Evolutionary conservation across 2,797 vertebrate species (phyloP), one percentile per base, ranked within the genome.

Genomic region (Alosa sapidissima): DNA sequence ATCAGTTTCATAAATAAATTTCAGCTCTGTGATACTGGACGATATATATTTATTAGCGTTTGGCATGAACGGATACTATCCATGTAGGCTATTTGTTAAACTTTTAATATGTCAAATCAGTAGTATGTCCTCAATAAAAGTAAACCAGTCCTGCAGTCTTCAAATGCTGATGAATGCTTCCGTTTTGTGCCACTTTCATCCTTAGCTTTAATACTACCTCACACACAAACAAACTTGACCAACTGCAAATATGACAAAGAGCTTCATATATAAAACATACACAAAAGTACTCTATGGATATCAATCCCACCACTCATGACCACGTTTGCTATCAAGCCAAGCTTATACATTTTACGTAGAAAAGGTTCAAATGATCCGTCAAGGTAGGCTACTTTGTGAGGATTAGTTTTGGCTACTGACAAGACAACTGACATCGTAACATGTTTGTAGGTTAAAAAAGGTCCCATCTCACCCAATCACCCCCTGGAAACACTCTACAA

Each of bases 1-100:
- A 19, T 75, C 36, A 13, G 24, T 19, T 72, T 72, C 36, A 78
- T 78, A 78, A 78, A 78, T 78, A 78, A 45, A 78, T 9, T 47
- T 78, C 72, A 45, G 41, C 36, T 78, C 72, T 78, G 68, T 41
- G 72, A 78, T n/a, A 78, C 72, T 45, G 72, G 33, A 45, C 24
- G 5, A 78, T 78, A 21, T 72, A 72, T 78, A 78, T 78, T 78
- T 78, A 78, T 78, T 78, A 19, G 72, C 36, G 41, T 45, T 78
- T 47, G 16, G 72, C 72, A 47, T 45, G 41, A 47, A 47, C 16
- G 19, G 72, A 78, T 47, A 16, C 72, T 47, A 47, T 41, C 6
- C 72, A 78, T 78, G 36, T 78, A 78, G 72, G 72, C 36, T 78
- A 78, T 78, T 41, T 47, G 19, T 78, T 78, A 21, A 47, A 78